Conservation (phyloP, 2,113 vertebrate genomes). For the Labeo catla region DNA sequence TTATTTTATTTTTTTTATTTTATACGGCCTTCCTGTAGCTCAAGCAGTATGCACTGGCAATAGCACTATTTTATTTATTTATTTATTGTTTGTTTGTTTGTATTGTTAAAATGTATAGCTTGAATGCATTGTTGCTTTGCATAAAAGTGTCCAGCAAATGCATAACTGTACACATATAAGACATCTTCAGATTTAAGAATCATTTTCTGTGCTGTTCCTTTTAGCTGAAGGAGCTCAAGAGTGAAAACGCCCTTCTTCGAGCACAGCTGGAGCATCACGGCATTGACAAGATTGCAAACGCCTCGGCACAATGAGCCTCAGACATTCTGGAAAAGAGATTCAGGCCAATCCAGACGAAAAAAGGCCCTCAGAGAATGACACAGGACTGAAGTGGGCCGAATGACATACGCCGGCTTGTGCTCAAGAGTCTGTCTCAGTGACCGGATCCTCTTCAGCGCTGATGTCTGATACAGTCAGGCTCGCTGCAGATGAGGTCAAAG, state of each 20-base stretch:
- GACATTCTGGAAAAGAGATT: constrained; percentile 1
- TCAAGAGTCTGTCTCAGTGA: background rate
- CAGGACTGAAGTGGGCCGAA: background rate
- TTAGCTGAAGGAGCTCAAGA: constrained; percentile 90
- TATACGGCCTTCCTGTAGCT: background rate
- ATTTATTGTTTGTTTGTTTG: background rate
- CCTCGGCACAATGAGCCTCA: constrained; percentile 75
- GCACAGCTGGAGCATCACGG: constrained; percentile 86
- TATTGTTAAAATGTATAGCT: background rate
- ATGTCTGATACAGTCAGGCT: background rate
- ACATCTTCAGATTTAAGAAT: background rate
- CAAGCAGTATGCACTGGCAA: background rate
- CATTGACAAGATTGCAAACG: constrained; percentile 81
- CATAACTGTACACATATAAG: background rate
- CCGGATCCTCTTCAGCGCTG: background rate
- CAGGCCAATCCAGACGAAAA: background rate
- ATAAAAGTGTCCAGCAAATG: background rate
- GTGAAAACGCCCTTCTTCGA: constrained; percentile 83
- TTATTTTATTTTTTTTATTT: background rate
- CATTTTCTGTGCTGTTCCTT: constrained; percentile 11
- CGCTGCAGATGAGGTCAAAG: background rate
- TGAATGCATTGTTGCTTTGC: background rate
- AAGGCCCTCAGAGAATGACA: background rate
- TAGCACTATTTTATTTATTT: background rate
- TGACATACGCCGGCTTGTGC: background rate